Base-by-base conservation (phyloP, 2,113 vertebrate genomes). In the Noturus placidus region DNA sequence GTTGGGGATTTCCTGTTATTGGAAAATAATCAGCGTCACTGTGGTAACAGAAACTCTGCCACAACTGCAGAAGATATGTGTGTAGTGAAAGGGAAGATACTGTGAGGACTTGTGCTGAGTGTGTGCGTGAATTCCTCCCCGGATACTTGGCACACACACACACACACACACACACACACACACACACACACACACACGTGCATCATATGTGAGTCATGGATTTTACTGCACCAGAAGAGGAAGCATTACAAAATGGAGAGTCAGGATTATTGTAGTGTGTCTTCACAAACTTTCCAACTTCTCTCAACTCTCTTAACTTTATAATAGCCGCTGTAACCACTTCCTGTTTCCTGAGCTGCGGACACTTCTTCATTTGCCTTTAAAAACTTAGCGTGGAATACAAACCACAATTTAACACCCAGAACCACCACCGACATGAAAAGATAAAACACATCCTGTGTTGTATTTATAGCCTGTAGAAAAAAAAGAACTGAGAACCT, bases 241-340 rank as follows among this genome's bases (percentile, higher is more conserved):
- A 86, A 81, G 59, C 6, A 54, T 1, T 13, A 42, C 42, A 11
- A 80, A 67, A 78, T 56, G 11, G 20, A 54, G 4, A 27, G 19
- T 80, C 14, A 9, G 30, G 10, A 27, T 35, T 52, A 25, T 33
- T 65, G 13, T 30, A 54, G 46, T 69, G 65, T 38, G 42, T 20
- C 15, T 22, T 46, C 15, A 19, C 46, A 87, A 81, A 87, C 50
- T 70, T 81, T 87, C 85, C 85, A 86, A 86, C 85, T 80, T 86
- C 85, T 67, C 50, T 79, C 4, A 67, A 46, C 46, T 69, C 63
- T 69, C 30, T 56, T 50, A 50, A 69, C 46, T 54, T 46, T 22
- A 54, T 54, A 25, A 80, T 35, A 52, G 19, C 46, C 69, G 17
- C 63, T 70, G n/a, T 25, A 72, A 9, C 20, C 46, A 67, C 50